Conservation (phyloP, 2,888 invertebrate species). For the Mythimna ferrago region DNA sequence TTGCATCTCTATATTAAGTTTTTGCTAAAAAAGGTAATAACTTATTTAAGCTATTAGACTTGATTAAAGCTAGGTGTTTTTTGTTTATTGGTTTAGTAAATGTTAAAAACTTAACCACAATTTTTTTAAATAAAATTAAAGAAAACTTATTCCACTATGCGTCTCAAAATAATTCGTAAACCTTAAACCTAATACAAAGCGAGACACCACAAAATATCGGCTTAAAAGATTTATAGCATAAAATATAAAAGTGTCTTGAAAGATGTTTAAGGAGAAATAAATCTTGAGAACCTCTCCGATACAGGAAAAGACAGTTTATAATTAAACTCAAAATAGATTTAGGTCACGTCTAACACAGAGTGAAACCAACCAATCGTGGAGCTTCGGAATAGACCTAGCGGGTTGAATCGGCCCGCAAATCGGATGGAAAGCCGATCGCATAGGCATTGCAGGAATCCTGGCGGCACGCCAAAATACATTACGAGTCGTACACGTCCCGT, state of each 20-base stretch:
- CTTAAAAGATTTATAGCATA: conserved; percentile 3
- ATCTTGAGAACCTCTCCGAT: conserved; percentile 30
- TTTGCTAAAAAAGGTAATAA: conserved; percentile 21
- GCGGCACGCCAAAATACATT: conserved; percentile 73
- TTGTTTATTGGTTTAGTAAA: neutral
- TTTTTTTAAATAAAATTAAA: neutral
- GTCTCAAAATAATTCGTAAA: neutral
- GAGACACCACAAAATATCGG: neutral
- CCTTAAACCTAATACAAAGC: neutral
- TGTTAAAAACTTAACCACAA: neutral
- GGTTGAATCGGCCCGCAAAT: conserved; percentile 68
- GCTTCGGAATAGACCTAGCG: conserved; percentile 64
- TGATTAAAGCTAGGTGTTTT: conserved; percentile 17
- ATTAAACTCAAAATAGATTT: conserved; percentile 62
- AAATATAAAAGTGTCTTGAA: conserved; percentile 3
- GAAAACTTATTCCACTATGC: neutral
- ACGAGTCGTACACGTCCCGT: conserved; percentile 66
- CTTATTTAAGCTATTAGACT: conserved; percentile 11
- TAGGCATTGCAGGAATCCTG: conserved; percentile 69
- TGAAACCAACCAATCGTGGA: conserved; percentile 74
- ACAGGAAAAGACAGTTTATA: conserved; percentile 46
- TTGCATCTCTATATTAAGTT: conserved; percentile 28
- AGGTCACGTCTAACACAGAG: conserved; percentile 66
- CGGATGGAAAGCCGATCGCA: conserved; percentile 73
- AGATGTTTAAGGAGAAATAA: conserved; percentile 26